phyloP scores from a whole-genome alignment of 2,888 invertebrate genomes.

The Aricia artaxerxes region DNA sequence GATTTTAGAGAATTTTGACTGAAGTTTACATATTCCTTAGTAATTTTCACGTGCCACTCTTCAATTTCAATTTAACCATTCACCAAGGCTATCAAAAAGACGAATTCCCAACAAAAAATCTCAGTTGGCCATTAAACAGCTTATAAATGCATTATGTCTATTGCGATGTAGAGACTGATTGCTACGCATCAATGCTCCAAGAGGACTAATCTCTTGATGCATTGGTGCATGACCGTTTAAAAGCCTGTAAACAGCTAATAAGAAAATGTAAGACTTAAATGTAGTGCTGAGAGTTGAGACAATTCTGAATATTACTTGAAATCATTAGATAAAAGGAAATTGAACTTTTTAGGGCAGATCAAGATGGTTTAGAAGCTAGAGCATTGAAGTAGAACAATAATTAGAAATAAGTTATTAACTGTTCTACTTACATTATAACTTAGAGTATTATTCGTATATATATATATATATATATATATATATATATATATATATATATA shows the following conservation, averaged over 20 bases:
- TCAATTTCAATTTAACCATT: neutral
- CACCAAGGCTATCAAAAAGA: neutral
- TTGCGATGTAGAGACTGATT: slow-evolving; percentile 4
- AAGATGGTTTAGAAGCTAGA: neutral
- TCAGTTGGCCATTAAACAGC: neutral
- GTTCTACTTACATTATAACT: neutral
- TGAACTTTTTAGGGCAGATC: neutral
- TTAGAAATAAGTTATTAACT: neutral
- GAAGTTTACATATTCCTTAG: neutral
- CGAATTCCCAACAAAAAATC: neutral
- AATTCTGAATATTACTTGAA: neutral
- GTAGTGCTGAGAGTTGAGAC: neutral
- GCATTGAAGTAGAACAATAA: neutral
- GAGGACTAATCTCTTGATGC: slow-evolving; percentile 14
- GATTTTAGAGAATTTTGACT: neutral
- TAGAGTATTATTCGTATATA: neutral
- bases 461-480: no score
- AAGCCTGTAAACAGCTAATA: slow-evolving; percentile 1
- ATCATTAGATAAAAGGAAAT: neutral
- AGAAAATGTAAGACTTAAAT: neutral
- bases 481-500: no score
- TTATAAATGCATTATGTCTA: neutral
- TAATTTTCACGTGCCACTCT: no score
- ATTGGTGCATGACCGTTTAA: slow-evolving; percentile 12
- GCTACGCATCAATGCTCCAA: slow-evolving; percentile 14